phyloP scores from a whole-genome alignment of 2,113 vertebrate species.

The Buteo buteo region DNA sequence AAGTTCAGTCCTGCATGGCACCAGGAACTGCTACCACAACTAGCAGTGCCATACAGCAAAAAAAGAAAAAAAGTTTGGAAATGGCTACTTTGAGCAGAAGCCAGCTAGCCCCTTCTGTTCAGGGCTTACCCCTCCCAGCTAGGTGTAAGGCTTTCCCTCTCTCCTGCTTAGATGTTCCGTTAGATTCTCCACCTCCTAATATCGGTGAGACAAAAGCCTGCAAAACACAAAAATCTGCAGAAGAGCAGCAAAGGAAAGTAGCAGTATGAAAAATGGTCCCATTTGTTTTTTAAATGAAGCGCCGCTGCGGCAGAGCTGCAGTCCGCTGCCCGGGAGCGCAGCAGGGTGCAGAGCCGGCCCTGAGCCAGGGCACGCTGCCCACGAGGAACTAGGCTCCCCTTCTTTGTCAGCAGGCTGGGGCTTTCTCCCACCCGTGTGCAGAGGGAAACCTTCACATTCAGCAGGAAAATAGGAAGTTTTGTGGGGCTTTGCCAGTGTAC shows the following conservation, averaged over 20 bases:
- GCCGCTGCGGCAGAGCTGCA: not conserved
- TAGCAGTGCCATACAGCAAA: not conserved
- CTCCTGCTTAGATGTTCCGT: not conserved
- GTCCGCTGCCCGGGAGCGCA: not conserved
- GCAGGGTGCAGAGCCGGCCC: not conserved
- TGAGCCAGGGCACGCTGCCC: not conserved
- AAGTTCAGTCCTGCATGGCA: not conserved
- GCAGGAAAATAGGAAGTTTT: not conserved
- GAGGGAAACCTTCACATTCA: not conserved
- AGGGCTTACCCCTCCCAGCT: not conserved
- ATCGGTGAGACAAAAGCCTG: not conserved
- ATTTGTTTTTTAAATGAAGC: not conserved
- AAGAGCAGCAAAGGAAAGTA: not conserved
- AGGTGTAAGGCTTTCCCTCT: not conserved
- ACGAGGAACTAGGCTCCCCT: not conserved
- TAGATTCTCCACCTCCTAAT: not conserved
- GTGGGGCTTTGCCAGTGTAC: not conserved
- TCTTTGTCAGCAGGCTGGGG: not conserved
- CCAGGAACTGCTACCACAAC: not conserved
- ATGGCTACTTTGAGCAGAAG: not conserved
- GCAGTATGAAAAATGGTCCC: not conserved
- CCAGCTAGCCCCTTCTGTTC: not conserved
- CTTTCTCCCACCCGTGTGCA: accelerated
- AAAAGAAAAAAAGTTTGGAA: not conserved
- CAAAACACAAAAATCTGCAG: not conserved